phyloP scores from a whole-genome alignment of 2,113 vertebrate species.

The Triplophysa rosa region DNA sequence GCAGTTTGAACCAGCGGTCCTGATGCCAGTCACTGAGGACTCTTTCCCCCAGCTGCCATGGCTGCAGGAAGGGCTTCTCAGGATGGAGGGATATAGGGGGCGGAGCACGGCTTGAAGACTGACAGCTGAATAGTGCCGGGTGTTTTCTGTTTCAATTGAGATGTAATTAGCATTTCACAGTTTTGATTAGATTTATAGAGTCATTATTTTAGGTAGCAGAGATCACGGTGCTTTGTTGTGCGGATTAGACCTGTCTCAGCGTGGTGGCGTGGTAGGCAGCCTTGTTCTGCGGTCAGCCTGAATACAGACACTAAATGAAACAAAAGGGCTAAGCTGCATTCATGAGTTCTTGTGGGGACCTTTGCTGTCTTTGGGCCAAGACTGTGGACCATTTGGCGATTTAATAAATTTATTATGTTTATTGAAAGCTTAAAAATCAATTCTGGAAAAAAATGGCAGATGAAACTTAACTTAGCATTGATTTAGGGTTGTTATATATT shows the following conservation, averaged over 20 bases:
- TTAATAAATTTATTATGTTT: slow-evolving; percentile 14
- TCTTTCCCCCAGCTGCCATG: not conserved
- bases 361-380: not conserved
- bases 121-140: slow-evolving; percentile 26
- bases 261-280: slow-evolving; percentile 17
- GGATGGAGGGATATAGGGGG: slow-evolving; percentile 6
- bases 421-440: slow-evolving; percentile 14
- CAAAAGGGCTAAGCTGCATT: slow-evolving; percentile 27
- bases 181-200: slow-evolving; percentile 33
- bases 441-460: not conserved
- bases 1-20: slow-evolving; percentile 34
- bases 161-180: not conserved
- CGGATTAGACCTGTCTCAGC: slow-evolving; percentile 13
- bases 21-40: slow-evolving; percentile 4
- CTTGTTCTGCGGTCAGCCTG: slow-evolving; percentile 26
- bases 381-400: not conserved
- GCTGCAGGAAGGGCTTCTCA: not conserved
- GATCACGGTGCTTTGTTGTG: not conserved
- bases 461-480: slow-evolving; percentile 3
- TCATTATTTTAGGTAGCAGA: slow-evolving; percentile 10
- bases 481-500: not conserved
- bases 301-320: not conserved
- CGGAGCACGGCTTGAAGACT: not conserved
- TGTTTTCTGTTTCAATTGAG: slow-evolving; percentile 16
- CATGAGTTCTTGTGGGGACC: not conserved